Evolutionary conservation across 2,888 invertebrate genomes (phyloP).

Genomic region (Eulithis testata): DNA sequence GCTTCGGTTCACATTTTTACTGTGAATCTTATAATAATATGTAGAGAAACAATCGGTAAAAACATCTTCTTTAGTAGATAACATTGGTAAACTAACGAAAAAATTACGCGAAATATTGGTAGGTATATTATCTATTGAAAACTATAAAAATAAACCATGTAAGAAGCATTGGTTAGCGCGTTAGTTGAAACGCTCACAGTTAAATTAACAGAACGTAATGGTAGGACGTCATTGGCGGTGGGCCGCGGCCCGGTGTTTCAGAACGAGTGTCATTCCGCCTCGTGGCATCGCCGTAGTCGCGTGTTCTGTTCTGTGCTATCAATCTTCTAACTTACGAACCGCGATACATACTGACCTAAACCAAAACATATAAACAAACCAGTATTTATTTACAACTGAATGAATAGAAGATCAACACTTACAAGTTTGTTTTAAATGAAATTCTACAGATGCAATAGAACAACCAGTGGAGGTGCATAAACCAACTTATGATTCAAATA

Average conservation of each 20-base stretch:
- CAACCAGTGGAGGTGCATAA: constrained; percentile 79
- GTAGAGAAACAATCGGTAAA: neutral
- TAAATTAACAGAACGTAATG: constrained; percentile 66
- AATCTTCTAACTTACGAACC: constrained; percentile 41
- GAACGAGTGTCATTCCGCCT: constrained; percentile 59
- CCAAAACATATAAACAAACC: constrained; percentile 46
- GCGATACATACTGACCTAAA: constrained; percentile 37
- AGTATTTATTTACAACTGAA: constrained; percentile 42
- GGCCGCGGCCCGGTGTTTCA: constrained; percentile 55
- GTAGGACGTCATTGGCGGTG: constrained; percentile 65
- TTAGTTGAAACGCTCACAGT: constrained; percentile 68
- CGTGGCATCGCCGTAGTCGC: constrained; percentile 59
- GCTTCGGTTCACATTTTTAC: constrained; percentile 2
- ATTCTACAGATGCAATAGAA: constrained; percentile 79
- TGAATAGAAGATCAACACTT: constrained; percentile 42
- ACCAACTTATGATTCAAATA: constrained; percentile 70
- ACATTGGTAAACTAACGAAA: neutral
- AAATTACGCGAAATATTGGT: neutral
- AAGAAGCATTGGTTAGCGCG: constrained; percentile 37
- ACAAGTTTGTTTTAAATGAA: constrained; percentile 72
- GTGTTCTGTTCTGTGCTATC: constrained; percentile 52
- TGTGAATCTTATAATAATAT: neutral
- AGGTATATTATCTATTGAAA: neutral
- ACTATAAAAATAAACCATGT: constrained; percentile 1
- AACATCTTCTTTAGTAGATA: neutral